Percentiles rank a stretch among this genome's conserved stretches.
These are phyloP conservation scores for Cephus runcator DNA, from an alignment of 2,888 invertebrate genomes.

Conservation along the genomic window DNA sequence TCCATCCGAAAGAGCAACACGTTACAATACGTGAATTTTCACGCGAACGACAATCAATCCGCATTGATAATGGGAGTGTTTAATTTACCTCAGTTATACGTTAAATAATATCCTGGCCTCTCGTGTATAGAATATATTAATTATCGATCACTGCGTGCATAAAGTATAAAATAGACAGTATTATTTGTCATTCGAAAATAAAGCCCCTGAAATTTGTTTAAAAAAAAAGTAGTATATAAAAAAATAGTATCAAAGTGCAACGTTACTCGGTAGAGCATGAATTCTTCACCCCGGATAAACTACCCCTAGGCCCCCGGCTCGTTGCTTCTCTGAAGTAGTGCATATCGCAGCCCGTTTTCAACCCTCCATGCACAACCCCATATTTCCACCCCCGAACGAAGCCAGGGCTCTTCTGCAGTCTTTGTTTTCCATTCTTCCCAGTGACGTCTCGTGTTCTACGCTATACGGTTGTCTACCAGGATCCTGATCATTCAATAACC, in stretches of 20 bases:
- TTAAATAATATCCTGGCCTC: neutral
- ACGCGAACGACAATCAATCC: neutral
- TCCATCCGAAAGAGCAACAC: slow-evolving; percentile 43
- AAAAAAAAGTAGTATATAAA: neutral
- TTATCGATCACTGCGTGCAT: neutral
- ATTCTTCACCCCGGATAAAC: neutral
- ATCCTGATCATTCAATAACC: neutral
- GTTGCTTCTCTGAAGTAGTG: neutral
- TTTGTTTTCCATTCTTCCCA: slow-evolving; percentile 65
- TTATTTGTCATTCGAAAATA: neutral
- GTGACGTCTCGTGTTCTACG: slow-evolving; percentile 55
- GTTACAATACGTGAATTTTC: neutral
- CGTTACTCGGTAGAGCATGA: neutral
- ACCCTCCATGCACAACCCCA: slow-evolving; percentile 46
- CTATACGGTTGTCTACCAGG: neutral
- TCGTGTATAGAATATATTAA: neutral
- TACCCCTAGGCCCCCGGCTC: slow-evolving; percentile 7
- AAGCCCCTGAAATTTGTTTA: neutral
- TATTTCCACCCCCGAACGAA: slow-evolving; percentile 49
- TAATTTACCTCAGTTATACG: neutral
- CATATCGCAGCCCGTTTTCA: neutral
- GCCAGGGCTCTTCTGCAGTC: slow-evolving; percentile 59
- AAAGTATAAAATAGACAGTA: neutral
- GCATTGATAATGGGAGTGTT: neutral
- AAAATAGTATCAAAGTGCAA: neutral